Base-by-base conservation (phyloP, 2,113 vertebrate species). In the Genyomyrus donnyi region DNA sequence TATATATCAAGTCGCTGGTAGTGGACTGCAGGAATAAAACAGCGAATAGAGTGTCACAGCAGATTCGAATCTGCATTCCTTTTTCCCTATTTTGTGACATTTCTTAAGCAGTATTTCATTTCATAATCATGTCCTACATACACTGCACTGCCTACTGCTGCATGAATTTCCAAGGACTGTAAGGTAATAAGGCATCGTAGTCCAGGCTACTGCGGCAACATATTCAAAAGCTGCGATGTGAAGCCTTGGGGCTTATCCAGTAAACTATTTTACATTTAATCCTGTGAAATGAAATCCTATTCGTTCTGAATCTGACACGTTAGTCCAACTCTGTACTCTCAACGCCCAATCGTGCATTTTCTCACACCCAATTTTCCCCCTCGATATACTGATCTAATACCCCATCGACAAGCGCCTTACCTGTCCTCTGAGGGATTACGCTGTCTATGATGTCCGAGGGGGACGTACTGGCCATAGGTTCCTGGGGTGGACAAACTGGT, bases 361-460 rank as follows among this genome's bases (percentile, higher is more conserved):
- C 10, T 35, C 86, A 87, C 31, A 11, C n/a, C 24, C 15, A 21
- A 39, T 35, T 6, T 13, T 10, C 49, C 17, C 27, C 86, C 13
- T n/a, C 1, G 24, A 13, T 27, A 50, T 5, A 74, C n/a, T 50
- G 9, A 77, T 89, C 49, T 17, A 53, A 45, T 52, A 1, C 2
- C 74, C 46, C 13, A 42, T 8, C 1, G 0, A 4, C n/a, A 6
- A 19, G 88, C 4, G 11, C 9, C 89, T 85, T 89, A 92, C 93
- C 92, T 91, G 91, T 50, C 85, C 87, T 89, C 3, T 91, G 85
- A n/a, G 53, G 21, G 17, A 27, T 27, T 31, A 24, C 5, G 56
- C 27, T 46, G 84, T 49, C 45, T 9, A 17, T 42, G 46, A 19
- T 24, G 19, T 89, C 91, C 85, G 85, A 90, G 90, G 50, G 66